Evolutionary conservation across 2,888 invertebrate species (phyloP).

Genomic region (Aproaerema taeniolella): DNA sequence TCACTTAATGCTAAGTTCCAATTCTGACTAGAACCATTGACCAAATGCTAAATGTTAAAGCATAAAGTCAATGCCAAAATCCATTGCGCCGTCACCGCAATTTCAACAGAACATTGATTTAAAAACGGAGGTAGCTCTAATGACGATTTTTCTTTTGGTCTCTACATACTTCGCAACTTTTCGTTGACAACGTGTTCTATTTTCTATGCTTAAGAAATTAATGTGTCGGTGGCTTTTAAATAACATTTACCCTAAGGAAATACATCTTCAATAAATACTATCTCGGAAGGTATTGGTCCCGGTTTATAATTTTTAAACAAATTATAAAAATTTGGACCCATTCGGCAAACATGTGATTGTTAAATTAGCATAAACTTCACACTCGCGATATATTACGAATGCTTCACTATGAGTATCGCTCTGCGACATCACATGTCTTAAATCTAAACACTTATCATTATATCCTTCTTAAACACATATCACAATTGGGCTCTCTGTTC

Average conservation of each 20-base stretch:
- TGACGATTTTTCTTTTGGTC: conserved; percentile 43
- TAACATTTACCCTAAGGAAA: conserved; percentile 73
- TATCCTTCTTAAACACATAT: conserved; percentile 73
- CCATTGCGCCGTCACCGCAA: conserved; percentile 44
- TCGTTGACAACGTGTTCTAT: conserved; percentile 65
- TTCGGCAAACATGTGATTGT: conserved; percentile 66
- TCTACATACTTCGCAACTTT: conserved; percentile 68
- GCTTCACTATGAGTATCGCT: conserved; percentile 65
- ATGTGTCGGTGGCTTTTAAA: conserved; percentile 78
- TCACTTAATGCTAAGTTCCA: conserved; percentile 55
- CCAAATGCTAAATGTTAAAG: conserved; percentile 33
- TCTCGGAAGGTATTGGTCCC: conserved; percentile 77
- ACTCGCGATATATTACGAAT: conserved; percentile 57
- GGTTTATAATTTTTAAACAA: conserved; percentile 78
- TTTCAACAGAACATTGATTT: conserved; percentile 61
- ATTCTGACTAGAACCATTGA: conserved; percentile 70
- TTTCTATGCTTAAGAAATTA: conserved; percentile 77
- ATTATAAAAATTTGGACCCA: conserved; percentile 75
- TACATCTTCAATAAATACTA: conserved; percentile 77
- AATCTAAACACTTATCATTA: conserved; percentile 59
- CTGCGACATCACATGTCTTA: conserved; percentile 62
- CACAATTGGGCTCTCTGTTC: conserved; percentile 68
- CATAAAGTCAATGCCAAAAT: conserved; percentile 43
- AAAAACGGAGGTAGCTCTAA: conserved; percentile 73
- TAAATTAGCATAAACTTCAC: conserved; percentile 55